Conservation (phyloP, 2,888 invertebrate species). For the Autographa gamma region DNA sequence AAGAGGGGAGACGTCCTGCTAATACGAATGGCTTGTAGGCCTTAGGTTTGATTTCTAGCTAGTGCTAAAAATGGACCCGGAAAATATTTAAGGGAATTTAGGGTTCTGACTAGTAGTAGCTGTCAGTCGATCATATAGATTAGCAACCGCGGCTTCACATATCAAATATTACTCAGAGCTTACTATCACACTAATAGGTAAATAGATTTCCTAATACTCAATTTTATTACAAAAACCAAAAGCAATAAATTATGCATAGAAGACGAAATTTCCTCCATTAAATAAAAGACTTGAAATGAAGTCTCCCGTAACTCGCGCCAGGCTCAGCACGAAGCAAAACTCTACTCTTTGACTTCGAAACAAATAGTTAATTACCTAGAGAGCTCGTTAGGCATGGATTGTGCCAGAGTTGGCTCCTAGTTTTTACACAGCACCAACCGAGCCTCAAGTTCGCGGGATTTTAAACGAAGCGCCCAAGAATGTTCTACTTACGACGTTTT, state of each 20-base stretch:
- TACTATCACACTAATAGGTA: too few relatives aligned
- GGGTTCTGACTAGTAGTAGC: neutral
- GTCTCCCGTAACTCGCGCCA: slow-evolving; percentile 48
- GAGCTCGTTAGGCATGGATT: slow-evolving; percentile 84
- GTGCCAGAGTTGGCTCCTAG: slow-evolving; percentile 70
- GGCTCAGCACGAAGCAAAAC: slow-evolving; percentile 66
- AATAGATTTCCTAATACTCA: too few relatives aligned
- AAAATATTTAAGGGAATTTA: neutral
- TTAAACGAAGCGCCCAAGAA: slow-evolving; percentile 56
- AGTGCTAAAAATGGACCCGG: neutral
- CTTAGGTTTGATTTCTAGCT: neutral
- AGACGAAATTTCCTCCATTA: neutral
- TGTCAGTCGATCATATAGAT: too few relatives aligned
- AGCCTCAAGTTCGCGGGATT: slow-evolving; percentile 55
- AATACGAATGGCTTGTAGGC: neutral
- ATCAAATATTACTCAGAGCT: too few relatives aligned
- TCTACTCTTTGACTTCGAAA: slow-evolving; percentile 83
- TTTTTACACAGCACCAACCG: slow-evolving; percentile 59
- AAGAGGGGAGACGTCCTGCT: slow-evolving; percentile 19
- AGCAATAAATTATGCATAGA: neutral
- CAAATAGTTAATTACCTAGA: slow-evolving; percentile 86
- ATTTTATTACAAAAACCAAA: neutral
- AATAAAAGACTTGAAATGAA: slow-evolving; percentile 17
- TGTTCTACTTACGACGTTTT: slow-evolving; percentile 53
- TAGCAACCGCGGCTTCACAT: too few relatives aligned